Evolutionary conservation across 2,888 invertebrate species (phyloP).

Genomic region (Drosophila demipolita): DNA sequence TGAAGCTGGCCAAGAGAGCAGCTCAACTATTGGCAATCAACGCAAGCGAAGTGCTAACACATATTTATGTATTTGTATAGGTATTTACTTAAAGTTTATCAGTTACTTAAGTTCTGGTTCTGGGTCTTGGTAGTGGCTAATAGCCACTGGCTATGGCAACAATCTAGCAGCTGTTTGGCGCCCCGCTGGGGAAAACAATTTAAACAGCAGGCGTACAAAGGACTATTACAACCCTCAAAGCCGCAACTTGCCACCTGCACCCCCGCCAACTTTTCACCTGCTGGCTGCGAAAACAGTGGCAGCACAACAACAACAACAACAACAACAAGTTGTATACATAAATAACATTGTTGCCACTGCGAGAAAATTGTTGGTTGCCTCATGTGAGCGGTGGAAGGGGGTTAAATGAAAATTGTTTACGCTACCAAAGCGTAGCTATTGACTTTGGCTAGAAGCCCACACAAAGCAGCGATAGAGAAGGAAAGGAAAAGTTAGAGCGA

Average conservation of each 20-base stretch:
- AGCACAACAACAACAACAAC: conserved; percentile 43
- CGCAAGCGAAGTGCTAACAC: background rate
- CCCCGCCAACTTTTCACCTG: conserved; percentile 63
- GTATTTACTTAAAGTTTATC: conserved; percentile 36
- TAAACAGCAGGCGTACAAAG: conserved; percentile 52
- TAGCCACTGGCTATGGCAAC: conserved; percentile 61
- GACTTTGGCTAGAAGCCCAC: conserved; percentile 39
- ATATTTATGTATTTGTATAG: background rate
- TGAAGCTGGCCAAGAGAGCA: background rate
- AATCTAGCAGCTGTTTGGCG: conserved; percentile 15
- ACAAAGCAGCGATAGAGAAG: background rate
- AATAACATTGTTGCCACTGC: conserved; percentile 69
- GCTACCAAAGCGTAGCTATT: conserved; percentile 44
- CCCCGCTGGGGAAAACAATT: conserved; percentile 62
- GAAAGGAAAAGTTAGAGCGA: background rate
- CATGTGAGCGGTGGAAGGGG: conserved; percentile 10
- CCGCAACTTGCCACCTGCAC: conserved; percentile 1
- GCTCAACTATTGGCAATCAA: background rate
- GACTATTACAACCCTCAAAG: conserved; percentile 38
- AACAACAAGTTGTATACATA: conserved; percentile 55
- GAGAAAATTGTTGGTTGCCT: conserved; percentile 37
- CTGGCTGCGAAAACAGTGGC: conserved; percentile 8
- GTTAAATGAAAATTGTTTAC: conserved; percentile 74
- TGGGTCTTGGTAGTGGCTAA: conserved; percentile 44
- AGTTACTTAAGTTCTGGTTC: conserved; percentile 42